Evolutionary conservation across 2,113 vertebrate genomes (phyloP).

Genomic region (Lycaon pictus): DNA sequence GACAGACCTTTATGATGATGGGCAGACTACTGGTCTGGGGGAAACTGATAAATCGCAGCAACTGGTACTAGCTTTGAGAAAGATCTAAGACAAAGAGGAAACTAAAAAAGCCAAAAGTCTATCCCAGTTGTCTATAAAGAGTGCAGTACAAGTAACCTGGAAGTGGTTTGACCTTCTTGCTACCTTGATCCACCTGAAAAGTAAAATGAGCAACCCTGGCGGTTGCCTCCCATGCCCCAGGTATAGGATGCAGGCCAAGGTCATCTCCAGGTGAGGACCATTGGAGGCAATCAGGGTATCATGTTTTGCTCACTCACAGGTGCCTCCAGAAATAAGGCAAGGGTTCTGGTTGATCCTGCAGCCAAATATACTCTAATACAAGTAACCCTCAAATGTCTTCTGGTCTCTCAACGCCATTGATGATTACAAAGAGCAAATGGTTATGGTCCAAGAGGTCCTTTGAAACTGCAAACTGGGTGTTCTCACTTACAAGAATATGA

Average conservation of each 20-base stretch:
- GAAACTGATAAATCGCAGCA: background rate
- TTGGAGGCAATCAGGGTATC: background rate
- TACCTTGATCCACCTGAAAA: background rate
- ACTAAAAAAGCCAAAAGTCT: background rate
- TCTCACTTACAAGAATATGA: background rate
- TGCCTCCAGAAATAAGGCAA: background rate
- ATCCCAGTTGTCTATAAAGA: background rate
- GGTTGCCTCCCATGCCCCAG: background rate
- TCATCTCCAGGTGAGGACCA: background rate
- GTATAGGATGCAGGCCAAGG: background rate
- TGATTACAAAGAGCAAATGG: background rate
- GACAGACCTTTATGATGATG: background rate
- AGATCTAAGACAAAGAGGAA: background rate
- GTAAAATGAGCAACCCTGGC: background rate
- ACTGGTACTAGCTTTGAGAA: background rate
- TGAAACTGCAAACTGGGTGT: background rate
- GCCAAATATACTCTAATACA: background rate
- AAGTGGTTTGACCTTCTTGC: background rate
- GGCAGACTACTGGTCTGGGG: background rate
- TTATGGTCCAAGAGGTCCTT: background rate
- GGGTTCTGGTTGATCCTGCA: background rate
- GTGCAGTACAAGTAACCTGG: background rate
- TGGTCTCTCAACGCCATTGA: background rate
- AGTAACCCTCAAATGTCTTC: background rate
- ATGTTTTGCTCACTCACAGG: background rate